Evolutionary conservation across 2,113 vertebrate genomes (phyloP).

Genomic region (Thunnus thynnus): DNA sequence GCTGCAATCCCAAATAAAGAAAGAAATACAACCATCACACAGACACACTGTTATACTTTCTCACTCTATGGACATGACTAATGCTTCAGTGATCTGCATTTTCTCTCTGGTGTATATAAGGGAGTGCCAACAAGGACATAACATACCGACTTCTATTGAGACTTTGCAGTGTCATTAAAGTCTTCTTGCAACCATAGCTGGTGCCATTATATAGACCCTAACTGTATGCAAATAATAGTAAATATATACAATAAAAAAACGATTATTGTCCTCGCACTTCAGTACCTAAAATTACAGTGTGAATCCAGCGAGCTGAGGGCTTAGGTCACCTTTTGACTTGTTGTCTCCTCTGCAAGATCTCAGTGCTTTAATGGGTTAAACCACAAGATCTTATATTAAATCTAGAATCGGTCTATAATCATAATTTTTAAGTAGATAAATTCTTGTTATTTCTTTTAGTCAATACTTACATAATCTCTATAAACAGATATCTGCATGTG

Average conservation of each 20-base stretch:
- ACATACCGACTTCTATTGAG: background rate
- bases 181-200: slow-evolving; percentile 13
- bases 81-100: slow-evolving; percentile 20
- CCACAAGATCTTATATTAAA: too few relatives aligned
- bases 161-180: slow-evolving; percentile 5
- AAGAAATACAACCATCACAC: background rate
- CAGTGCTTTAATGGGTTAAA: too few relatives aligned
- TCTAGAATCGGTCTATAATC: too few relatives aligned
- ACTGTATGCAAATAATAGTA: slow-evolving; percentile 6
- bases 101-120: background rate
- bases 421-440: too few relatives aligned
- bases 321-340: too few relatives aligned
- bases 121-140: slow-evolving; percentile 16
- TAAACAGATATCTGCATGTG: too few relatives aligned
- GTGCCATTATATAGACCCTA: background rate
- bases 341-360: too few relatives aligned
- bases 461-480: too few relatives aligned
- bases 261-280: background rate
- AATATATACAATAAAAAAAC: background rate
- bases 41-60: background rate
- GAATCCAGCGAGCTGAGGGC: too few relatives aligned
- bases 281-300: background rate
- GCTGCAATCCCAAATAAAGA: background rate
- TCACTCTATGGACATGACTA: slow-evolving; percentile 14
- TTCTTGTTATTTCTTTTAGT: too few relatives aligned